Conservation (phyloP, 2,888 invertebrate species). For the Orthosia gracilis region DNA sequence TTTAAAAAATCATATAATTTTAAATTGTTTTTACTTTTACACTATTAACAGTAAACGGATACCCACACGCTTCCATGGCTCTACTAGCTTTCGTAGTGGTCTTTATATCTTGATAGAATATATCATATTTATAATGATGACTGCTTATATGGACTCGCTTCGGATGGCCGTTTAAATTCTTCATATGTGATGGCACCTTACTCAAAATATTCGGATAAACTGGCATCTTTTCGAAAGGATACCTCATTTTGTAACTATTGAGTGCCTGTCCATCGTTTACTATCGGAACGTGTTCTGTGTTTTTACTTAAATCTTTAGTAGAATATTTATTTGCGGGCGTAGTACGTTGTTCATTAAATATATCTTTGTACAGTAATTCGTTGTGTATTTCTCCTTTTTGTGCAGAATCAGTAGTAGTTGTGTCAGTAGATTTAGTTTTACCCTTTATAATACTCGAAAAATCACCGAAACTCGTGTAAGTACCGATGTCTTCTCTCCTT, state of each 20-base stretch:
- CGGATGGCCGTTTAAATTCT: conserved; percentile 39
- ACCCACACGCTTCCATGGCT: conserved; percentile 24
- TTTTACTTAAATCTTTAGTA: conserved; percentile 1
- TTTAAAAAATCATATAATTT: too few relatives aligned
- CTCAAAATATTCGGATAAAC: conserved; percentile 12
- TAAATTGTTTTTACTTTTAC: too few relatives aligned
- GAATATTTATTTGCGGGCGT: background rate
- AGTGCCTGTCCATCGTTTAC: fast-evolving
- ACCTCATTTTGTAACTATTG: background rate
- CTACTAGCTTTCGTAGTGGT: background rate
- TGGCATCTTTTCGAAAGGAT: conserved; percentile 35
- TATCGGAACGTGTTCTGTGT: conserved; percentile 8
- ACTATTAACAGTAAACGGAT: background rate
- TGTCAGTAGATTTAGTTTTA: background rate
- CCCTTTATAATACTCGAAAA: background rate
- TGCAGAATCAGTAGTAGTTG: background rate
- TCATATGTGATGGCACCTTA: conserved; percentile 20
- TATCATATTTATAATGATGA: conserved; percentile 72
- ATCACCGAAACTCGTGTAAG: background rate
- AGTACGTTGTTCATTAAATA: background rate
- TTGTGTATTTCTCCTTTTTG: conserved; percentile 24
- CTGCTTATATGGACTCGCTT: conserved; percentile 69
- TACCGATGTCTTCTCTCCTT: background rate
- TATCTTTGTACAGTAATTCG: conserved; percentile 35
- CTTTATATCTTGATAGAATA: conserved; percentile 60